Conservation (phyloP, 2,888 invertebrate species). For the Ophion ventricosus region DNA sequence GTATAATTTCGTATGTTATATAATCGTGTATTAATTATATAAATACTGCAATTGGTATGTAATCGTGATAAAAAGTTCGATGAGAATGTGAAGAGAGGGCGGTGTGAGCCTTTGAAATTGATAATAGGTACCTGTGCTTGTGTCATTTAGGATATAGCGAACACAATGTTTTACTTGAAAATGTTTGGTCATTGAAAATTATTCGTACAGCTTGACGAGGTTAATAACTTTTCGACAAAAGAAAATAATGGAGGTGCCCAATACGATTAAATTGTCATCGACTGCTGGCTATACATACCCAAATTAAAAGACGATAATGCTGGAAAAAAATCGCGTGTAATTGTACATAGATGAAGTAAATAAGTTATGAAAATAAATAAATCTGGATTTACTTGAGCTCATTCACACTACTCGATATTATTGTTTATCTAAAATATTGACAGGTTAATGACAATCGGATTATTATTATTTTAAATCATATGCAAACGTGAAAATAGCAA, state of each 20-base stretch:
- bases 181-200: constrained; percentile 34
- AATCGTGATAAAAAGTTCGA: constrained; percentile 14
- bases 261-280: background rate
- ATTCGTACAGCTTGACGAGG: constrained; percentile 35
- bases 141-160: constrained; percentile 37
- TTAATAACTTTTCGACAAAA: constrained; percentile 21
- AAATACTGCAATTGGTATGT: constrained; percentile 24
- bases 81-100: constrained; percentile 2
- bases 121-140: constrained; percentile 52
- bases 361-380: constrained; percentile 74
- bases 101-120: constrained; percentile 7
- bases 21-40: constrained; percentile 43
- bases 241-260: background rate
- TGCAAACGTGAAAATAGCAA: background rate
- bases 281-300: background rate
- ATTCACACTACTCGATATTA: background rate
- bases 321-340: constrained; percentile 66
- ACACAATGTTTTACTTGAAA: constrained; percentile 37
- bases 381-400: constrained; percentile 72
- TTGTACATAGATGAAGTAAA: constrained; percentile 73
- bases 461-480: background rate
- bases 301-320: constrained; percentile 21
- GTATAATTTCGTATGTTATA: constrained; percentile 33
- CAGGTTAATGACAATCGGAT: background rate
- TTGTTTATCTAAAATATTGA: too few species aligned